Percentiles rank a stretch among this genome's conserved stretches.
These are phyloP conservation scores for Drosophila suzukii DNA, from an alignment of 1,140 invertebrate species.

Conservation along the genomic window DNA sequence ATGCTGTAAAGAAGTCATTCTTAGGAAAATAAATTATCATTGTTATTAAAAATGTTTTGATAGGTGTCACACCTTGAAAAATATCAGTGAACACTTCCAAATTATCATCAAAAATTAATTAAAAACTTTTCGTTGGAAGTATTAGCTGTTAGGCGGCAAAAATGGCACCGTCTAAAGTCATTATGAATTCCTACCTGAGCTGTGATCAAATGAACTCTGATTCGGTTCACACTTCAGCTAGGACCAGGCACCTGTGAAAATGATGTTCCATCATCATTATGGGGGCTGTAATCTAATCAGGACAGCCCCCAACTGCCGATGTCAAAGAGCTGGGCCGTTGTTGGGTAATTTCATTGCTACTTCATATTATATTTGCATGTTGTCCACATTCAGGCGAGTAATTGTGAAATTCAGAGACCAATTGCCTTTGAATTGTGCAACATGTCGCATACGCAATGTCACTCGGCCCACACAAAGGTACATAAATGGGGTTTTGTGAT, in stretches of 20 bases:
- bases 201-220: constrained; percentile 23
- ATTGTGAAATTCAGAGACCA: constrained; percentile 38
- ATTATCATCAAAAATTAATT: neutral
- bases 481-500: constrained; percentile 8
- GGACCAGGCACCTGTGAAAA: constrained; percentile 23
- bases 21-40: too few species aligned
- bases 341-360: constrained; percentile 55
- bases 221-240: constrained; percentile 32
- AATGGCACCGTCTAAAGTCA: neutral
- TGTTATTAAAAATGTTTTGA: too few species aligned
- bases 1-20: too few species aligned
- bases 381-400: constrained; percentile 9
- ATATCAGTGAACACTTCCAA: too few species aligned
- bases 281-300: constrained; percentile 38
- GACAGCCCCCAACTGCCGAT: constrained; percentile 11
- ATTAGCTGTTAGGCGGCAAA: neutral
- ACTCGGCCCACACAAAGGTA: constrained; percentile 5
- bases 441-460: constrained; percentile 47
- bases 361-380: constrained; percentile 56
- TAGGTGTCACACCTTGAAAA: too few species aligned
- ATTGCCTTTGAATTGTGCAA: constrained; percentile 51
- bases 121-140: neutral
- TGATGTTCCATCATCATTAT: constrained; percentile 3
- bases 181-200: constrained; percentile 3
- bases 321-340: constrained; percentile 34